Evolutionary conservation across 1,140 invertebrate species (phyloP).

Genomic region (Calliphora vicina): DNA sequence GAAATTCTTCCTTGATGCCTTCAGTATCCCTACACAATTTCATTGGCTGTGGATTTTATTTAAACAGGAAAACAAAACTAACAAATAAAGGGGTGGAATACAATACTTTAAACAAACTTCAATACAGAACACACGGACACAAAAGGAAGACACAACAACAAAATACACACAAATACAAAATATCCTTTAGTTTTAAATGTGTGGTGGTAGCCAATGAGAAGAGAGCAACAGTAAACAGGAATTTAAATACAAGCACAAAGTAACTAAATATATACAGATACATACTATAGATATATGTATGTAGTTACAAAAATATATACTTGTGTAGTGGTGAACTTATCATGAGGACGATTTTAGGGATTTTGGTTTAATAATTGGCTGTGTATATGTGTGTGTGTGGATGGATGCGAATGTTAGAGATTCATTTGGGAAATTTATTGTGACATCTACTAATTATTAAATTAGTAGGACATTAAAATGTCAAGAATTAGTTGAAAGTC

Average conservation of each 20-base stretch:
- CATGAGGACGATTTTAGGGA: neutral
- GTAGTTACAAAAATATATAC: neutral
- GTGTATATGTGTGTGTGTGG: neutral
- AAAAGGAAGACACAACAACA: neutral
- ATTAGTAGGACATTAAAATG: neutral
- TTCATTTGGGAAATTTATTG: neutral
- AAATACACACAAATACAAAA: neutral
- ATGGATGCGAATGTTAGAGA: neutral
- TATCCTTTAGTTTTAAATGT: neutral
- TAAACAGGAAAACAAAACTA: neutral
- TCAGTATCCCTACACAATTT: neutral
- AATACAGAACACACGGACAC: neutral
- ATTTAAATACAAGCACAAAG: neutral
- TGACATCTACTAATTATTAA: neutral
- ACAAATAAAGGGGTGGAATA: neutral
- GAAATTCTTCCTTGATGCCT: neutral
- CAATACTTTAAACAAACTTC: neutral
- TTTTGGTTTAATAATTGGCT: neutral
- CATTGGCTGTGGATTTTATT: neutral
- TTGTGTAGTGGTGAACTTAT: neutral
- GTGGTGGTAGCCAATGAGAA: neutral
- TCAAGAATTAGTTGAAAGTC: too few relatives aligned
- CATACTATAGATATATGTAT: too few relatives aligned
- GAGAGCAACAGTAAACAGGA: neutral
- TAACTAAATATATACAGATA: too few relatives aligned